Conservation (phyloP, 2,888 invertebrate species). For the Microctonus aethiopoides region DNA sequence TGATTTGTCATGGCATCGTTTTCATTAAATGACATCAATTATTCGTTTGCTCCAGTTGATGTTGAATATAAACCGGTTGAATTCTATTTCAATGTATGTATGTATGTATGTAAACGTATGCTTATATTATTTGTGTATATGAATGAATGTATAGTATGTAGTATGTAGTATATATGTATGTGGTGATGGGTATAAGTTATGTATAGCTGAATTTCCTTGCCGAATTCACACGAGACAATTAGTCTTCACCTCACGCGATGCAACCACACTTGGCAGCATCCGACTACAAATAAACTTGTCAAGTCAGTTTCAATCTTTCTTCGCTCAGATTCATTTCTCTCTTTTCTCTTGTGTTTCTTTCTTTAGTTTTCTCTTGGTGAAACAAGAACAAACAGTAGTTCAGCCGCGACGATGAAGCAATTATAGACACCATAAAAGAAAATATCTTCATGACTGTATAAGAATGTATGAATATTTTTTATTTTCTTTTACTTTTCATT, state of each 20-base stretch:
- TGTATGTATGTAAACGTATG: neutral
- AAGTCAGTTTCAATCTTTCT: slow-evolving; percentile 27
- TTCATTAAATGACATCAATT: neutral
- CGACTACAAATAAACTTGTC: slow-evolving; percentile 24
- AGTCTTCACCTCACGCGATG: slow-evolving; percentile 11
- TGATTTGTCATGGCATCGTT: slow-evolving; percentile 4
- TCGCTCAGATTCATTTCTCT: neutral
- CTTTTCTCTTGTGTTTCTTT: neutral
- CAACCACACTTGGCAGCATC: neutral
- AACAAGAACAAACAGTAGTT: slow-evolving; percentile 23
- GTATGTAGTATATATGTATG: too few relatives aligned
- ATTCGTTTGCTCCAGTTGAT: neutral
- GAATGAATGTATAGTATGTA: neutral
- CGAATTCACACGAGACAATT: slow-evolving; percentile 19
- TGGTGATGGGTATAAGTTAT: neutral
- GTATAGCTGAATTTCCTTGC: neutral
- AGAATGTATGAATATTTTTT: neutral
- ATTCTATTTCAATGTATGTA: neutral
- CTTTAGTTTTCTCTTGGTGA: neutral
- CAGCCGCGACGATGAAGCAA: slow-evolving; percentile 22
- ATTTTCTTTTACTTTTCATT: neutral
- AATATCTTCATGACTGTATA: slow-evolving; percentile 5
- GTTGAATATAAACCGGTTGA: slow-evolving; percentile 4
- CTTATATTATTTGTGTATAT: neutral
- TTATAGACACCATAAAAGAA: slow-evolving; percentile 13